Conservation (phyloP, 2,797 vertebrate genomes). For the Etheostoma nigrum region DNA sequence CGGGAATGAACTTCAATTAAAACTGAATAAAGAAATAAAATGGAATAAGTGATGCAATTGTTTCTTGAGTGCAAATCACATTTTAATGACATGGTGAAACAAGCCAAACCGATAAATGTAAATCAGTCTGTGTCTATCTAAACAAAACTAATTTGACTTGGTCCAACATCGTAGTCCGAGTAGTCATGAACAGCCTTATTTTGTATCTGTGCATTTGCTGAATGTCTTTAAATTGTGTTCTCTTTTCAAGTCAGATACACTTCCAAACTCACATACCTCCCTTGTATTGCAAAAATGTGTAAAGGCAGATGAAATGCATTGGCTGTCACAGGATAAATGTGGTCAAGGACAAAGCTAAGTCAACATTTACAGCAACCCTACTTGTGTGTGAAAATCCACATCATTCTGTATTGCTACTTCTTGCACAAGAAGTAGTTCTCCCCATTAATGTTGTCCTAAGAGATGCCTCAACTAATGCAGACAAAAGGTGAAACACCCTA, state of each 20-base stretch:
- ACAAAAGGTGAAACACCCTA: slow-evolving; percentile 30
- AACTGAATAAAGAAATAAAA: slow-evolving; percentile 9
- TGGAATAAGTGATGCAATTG: slow-evolving; percentile 23
- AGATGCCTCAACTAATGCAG: slow-evolving; percentile 7
- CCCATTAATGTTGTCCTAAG: neutral
- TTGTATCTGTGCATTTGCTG: neutral
- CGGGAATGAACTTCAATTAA: neutral
- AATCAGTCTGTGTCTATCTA: neutral
- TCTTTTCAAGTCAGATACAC: neutral
- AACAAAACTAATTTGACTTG: slow-evolving; percentile 17
- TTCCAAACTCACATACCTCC: slow-evolving; percentile 6
- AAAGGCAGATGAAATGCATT: neutral
- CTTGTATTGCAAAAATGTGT: neutral
- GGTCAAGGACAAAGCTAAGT: slow-evolving; percentile 3
- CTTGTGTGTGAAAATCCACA: neutral
- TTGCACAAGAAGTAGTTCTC: neutral
- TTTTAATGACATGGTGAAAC: slow-evolving; percentile 31
- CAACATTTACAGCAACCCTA: neutral
- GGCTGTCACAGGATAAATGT: neutral
- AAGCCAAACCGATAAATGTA: slow-evolving; percentile 13
- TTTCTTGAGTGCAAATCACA: slow-evolving; percentile 28
- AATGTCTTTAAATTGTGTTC: neutral
- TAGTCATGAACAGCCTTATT: neutral
- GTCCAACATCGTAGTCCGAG: neutral
- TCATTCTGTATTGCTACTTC: neutral